These are phyloP conservation scores for Nerophis lumbriciformis DNA, from an alignment of 2,113 vertebrate species.

Conservation along the genomic window DNA sequence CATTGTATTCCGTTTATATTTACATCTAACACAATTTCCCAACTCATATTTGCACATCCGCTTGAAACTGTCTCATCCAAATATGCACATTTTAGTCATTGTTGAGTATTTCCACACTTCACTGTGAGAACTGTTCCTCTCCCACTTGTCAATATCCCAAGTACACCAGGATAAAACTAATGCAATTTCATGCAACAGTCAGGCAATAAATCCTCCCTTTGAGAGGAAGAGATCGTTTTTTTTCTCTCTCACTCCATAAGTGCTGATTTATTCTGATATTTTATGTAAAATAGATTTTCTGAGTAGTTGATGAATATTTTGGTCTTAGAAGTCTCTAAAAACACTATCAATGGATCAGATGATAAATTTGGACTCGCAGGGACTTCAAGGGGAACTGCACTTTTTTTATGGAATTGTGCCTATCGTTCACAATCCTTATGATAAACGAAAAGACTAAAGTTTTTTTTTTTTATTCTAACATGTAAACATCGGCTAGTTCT, in stretches of 20 bases:
- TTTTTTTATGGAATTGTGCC: too few relatives aligned
- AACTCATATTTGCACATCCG: too few relatives aligned
- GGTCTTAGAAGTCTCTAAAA: neutral
- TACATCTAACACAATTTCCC: too few relatives aligned
- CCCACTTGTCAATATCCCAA: neutral
- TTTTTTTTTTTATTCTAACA: too few relatives aligned
- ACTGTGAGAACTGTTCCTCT: neutral
- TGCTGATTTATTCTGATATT: neutral
- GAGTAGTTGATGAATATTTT: neutral
- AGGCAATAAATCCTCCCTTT: neutral
- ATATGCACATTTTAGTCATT: neutral
- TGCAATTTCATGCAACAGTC: neutral
- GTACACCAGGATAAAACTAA: neutral
- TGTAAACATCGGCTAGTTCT: too few relatives aligned
- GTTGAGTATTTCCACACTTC: neutral
- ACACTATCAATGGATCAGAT: neutral
- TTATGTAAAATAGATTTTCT: neutral
- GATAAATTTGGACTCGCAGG: neutral
- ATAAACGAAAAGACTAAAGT: too few relatives aligned
- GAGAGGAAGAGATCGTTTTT: neutral
- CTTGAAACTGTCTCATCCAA: neutral
- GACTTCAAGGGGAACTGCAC: neutral
- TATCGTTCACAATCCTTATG: too few relatives aligned
- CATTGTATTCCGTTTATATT: too few relatives aligned
- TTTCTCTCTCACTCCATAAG: neutral